Percentiles rank a stretch among this genome's conserved stretches.
These are phyloP conservation scores for Cosmia trapezina DNA, from an alignment of 2,888 invertebrate species.

Conservation along the genomic window DNA sequence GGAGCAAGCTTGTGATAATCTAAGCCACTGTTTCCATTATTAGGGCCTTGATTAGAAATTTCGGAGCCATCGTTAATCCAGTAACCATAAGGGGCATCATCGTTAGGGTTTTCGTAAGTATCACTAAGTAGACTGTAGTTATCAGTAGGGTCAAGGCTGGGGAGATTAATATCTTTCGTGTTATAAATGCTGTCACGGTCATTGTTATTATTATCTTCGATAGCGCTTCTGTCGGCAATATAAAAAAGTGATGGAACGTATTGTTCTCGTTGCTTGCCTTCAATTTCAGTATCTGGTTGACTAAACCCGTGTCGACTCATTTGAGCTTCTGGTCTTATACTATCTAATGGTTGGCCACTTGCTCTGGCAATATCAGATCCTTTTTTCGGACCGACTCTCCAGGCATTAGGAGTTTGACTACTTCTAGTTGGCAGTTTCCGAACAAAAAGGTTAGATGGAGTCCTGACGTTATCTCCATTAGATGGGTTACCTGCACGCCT, in stretches of 20 bases:
- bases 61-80: not conserved
- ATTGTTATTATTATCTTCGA: not conserved
- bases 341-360: not conserved
- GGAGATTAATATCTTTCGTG: not conserved
- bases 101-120: not conserved
- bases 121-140: constrained; percentile 7
- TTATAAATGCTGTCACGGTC: not conserved
- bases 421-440: not conserved
- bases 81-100: constrained; percentile 2
- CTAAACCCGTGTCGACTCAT: not conserved
- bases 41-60: not conserved
- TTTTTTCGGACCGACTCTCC: not conserved
- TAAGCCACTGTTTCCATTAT: not conserved
- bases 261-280: constrained; percentile 7
- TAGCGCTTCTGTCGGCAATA: not conserved
- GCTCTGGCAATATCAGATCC: constrained; percentile 2
- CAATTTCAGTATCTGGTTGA: constrained; percentile 5
- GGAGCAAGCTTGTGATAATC: constrained; percentile 27
- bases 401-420: not conserved
- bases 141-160: not conserved
- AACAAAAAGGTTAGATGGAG: not conserved
- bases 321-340: not conserved
- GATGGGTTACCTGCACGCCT: not conserved
- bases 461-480: not conserved
- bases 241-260: not conserved